A percentile compares a stretch with the other conserved stretches of the same genome.
Conservation (phyloP, 1,140 invertebrate genomes). For the Cydia pomonella region DNA sequence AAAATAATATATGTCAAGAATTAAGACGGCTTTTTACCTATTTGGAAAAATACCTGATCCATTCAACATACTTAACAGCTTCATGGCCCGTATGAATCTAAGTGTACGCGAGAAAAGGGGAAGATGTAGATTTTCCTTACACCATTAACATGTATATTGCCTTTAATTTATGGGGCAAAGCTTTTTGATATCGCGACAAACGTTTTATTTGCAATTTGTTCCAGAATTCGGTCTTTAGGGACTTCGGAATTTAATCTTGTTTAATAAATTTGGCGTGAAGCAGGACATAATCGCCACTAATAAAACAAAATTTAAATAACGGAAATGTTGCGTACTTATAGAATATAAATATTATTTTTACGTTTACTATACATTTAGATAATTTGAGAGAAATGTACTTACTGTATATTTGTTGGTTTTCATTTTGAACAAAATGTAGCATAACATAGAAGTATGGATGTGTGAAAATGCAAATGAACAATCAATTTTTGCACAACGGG, state of each 20-base stretch:
- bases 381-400: no score
- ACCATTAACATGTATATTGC: constrained; percentile 75
- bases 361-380: no score
- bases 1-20: not conserved
- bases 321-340: no score
- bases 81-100: constrained; percentile 34
- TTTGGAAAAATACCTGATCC: constrained; percentile 8
- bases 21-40: constrained; percentile 1
- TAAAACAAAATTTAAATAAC: not conserved
- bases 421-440: no score
- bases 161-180: constrained; percentile 67
- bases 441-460: no score
- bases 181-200: constrained; percentile 63
- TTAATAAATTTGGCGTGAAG: not conserved
- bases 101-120: constrained; percentile 51
- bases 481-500: no score
- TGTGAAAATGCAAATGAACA: no score
- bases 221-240: constrained; percentile 41
- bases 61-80: constrained; percentile 37
- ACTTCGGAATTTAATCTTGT: constrained; percentile 18
- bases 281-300: not conserved
- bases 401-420: no score
- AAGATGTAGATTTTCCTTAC: constrained; percentile 68
- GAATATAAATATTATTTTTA: no score
- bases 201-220: constrained; percentile 62